phyloP scores from a whole-genome alignment of 2,113 vertebrate genomes.

The Rattus rattus region DNA sequence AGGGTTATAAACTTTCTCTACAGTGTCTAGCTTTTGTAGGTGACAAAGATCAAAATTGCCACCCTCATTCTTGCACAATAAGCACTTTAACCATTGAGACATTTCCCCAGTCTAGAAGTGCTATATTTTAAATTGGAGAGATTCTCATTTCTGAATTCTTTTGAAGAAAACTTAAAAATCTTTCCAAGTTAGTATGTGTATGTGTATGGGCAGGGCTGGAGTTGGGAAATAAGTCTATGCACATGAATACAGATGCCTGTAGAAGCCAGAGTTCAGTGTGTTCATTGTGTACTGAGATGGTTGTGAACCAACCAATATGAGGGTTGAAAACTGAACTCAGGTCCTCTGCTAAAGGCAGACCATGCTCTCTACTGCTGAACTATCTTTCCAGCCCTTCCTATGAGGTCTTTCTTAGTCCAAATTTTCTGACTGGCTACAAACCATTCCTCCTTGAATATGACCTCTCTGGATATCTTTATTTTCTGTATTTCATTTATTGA shows the following conservation, averaged over 20 bases:
- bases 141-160: background rate
- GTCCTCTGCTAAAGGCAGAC: background rate
- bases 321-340: background rate
- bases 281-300: background rate
- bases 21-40: background rate
- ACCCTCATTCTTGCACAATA: background rate
- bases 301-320: background rate
- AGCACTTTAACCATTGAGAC: background rate
- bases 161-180: background rate
- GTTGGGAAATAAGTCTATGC: background rate
- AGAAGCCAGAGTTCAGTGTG: background rate
- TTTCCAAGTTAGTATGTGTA: background rate
- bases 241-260: background rate
- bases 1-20: background rate
- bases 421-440: background rate
- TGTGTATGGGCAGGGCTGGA: background rate
- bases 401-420: background rate
- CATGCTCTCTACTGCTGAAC: background rate
- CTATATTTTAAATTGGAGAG: background rate
- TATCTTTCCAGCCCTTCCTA: background rate
- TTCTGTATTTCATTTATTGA: background rate
- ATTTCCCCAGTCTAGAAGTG: background rate
- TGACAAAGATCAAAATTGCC: background rate
- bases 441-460: background rate
- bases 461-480: background rate